Base-by-base conservation (phyloP, 2,797 vertebrate genomes). In the Urophycis tenuis region DNA sequence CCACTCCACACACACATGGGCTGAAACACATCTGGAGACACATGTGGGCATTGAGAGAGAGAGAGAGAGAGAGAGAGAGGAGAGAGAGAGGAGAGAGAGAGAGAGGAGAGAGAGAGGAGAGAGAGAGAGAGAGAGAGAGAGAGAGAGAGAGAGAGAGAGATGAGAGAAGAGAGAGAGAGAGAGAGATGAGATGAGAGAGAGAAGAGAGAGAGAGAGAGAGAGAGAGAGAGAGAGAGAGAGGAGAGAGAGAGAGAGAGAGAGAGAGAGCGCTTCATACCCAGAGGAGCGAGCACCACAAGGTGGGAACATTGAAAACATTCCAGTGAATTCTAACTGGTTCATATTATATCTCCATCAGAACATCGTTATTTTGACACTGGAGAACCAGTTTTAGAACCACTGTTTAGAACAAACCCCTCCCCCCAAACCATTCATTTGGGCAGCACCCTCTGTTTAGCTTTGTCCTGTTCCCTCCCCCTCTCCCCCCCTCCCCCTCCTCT, bases 401-500 rank as follows among this genome's bases (percentile, higher is more conserved):
- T 53, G n/a, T 53, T 53, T 53, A 53, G 49, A 22, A 53, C 49
- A 22, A n/a, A 3, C 49, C 49, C 19, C 49, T 22, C 49, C 49
- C 49, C 49, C 49, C 17, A 1, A 5, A 22, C 19, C 19, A 5
- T 15, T 45, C 49, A 22, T 53, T 22, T 22, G 5, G 6, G 49
- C 17, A 53, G 49, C 17, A 53, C 49, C 49, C 49, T 53, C 49
- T 53, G n/a, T 53, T 53, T 22, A 17, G 49, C 49, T 53, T 53
- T 53, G 49, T 53, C 19, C 49, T n/a, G 49, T 19, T 22, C 49
- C 19, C 49, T 5, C 49, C 49, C 19, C 2, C 17, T 4, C 17
- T 22, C 78, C 69, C 72, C 69, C 29, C 73, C 49, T 77, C 74
- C 81, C 49, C 34, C 49, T 64, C 74, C 80, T 82, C 75, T 74